These are phyloP conservation scores for Tetranychus piercei DNA, from an alignment of 2,888 invertebrate genomes.

Conservation along the genomic window DNA sequence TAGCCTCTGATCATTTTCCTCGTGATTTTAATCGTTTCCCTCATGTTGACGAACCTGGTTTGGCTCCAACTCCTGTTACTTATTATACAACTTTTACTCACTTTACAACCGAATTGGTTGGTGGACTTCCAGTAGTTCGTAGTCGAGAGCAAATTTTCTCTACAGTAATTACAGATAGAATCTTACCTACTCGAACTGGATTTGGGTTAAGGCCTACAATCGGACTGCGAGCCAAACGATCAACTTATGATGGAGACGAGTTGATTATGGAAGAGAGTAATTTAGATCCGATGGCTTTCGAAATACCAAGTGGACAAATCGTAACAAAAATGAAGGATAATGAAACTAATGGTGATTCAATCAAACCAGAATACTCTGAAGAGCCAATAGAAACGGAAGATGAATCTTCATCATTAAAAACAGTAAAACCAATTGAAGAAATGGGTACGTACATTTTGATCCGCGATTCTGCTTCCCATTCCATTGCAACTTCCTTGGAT, in stretches of 20 bases:
- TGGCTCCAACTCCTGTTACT: constrained; percentile 25
- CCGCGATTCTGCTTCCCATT: background rate
- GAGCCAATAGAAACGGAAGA: background rate
- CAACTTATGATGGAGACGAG: background rate
- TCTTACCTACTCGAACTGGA: constrained; percentile 6
- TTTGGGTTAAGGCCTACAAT: background rate
- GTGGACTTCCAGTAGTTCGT: constrained; percentile 30
- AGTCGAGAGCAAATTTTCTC: constrained; percentile 41
- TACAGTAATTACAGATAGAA: constrained; percentile 46
- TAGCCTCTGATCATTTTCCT: background rate
- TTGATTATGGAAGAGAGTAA: constrained; percentile 4
- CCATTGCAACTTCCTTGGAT: background rate
- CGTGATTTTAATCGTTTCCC: background rate
- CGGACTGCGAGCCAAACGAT: background rate
- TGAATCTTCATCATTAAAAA: background rate
- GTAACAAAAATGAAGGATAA: background rate
- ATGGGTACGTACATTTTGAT: background rate
- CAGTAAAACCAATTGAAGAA: background rate
- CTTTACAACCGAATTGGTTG: constrained; percentile 45
- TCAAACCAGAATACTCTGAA: background rate
- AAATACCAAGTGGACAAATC: background rate
- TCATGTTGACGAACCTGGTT: background rate
- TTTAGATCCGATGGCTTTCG: background rate
- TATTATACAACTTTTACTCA: constrained; percentile 30
- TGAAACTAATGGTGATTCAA: constrained; percentile 1